A percentile compares a stretch with the other conserved stretches of the same genome.
phyloP scores from a whole-genome alignment of 1,140 invertebrate species.

The Conus ventricosus region DNA sequence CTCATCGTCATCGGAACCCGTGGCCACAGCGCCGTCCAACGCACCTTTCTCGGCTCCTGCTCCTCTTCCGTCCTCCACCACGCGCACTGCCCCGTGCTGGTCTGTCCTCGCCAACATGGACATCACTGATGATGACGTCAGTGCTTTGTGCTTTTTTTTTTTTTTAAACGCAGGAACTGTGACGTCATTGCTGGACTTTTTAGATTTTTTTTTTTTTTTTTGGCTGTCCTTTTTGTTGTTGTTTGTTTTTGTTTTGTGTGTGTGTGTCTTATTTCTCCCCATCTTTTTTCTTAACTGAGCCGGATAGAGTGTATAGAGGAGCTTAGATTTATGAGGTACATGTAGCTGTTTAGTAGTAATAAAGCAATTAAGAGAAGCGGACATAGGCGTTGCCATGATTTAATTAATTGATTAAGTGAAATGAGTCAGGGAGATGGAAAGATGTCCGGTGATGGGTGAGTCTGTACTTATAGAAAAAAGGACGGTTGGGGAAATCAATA shows the following conservation, averaged over 20 bases:
- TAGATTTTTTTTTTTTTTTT: background rate
- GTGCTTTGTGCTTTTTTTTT: background rate
- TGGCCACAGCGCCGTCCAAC: slow-evolving; percentile 40
- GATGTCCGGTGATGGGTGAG: no score
- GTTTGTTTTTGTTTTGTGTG: background rate
- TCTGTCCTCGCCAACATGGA: slow-evolving; percentile 26
- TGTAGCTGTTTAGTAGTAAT: no score
- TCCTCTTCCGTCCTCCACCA: slow-evolving; percentile 50
- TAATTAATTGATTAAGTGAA: no score
- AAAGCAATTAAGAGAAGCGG: no score
- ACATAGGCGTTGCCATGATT: no score
- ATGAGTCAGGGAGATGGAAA: no score
- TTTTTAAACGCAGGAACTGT: background rate
- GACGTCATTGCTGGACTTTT: background rate
- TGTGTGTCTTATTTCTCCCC: background rate
- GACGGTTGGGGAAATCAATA: no score
- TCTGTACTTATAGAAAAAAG: no score
- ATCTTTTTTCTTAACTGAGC: background rate
- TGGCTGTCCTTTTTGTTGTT: background rate
- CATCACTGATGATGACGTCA: background rate
- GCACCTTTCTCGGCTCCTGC: slow-evolving; percentile 47
- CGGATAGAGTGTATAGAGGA: no score
- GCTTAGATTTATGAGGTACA: no score
- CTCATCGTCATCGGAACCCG: slow-evolving; percentile 45
- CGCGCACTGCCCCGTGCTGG: slow-evolving; percentile 43